phyloP scores from a whole-genome alignment of 2,113 vertebrate genomes.

The Pagrus major region DNA sequence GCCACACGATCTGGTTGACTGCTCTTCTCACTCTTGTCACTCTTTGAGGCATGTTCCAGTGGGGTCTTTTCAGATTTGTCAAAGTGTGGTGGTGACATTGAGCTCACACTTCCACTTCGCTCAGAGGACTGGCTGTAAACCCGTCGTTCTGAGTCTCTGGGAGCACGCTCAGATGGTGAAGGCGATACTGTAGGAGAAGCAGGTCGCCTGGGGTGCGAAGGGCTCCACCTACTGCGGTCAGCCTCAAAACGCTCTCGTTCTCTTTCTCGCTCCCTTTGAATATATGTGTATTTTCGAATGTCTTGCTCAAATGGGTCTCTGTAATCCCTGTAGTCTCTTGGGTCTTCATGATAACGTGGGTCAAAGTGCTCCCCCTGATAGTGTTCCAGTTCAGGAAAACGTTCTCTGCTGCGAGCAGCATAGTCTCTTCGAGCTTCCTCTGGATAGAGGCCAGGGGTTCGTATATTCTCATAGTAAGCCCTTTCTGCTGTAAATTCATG shows the following conservation, averaged over 20 bases:
- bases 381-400: conserved; percentile 95
- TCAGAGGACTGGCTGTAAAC: conserved; percentile 97
- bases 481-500: conserved; percentile 93
- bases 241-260: conserved; percentile 95
- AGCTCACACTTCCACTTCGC: conserved; percentile 95
- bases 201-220: conserved; percentile 90
- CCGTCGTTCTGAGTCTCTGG: conserved; percentile 93
- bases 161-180: conserved; percentile 90
- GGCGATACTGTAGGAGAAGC: conserved; percentile 91
- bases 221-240: conserved; percentile 94
- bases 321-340: conserved; percentile 95
- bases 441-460: conserved; percentile 91
- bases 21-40: conserved; percentile 90
- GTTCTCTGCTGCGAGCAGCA: conserved; percentile 92
- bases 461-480: conserved; percentile 93
- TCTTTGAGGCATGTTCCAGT: conserved; percentile 88
- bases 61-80: conserved; percentile 92
- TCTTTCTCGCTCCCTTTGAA: conserved; percentile 93
- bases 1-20: conserved; percentile 84
- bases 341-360: conserved; percentile 95
- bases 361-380: conserved; percentile 97
- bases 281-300: conserved; percentile 96
- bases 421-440: conserved; percentile 96
- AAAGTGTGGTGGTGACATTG: conserved; percentile 92
- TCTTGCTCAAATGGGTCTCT: conserved; percentile 97